These are phyloP conservation scores for Eumerus sabulonum DNA, from an alignment of 2,888 invertebrate species.

Conservation along the genomic window DNA sequence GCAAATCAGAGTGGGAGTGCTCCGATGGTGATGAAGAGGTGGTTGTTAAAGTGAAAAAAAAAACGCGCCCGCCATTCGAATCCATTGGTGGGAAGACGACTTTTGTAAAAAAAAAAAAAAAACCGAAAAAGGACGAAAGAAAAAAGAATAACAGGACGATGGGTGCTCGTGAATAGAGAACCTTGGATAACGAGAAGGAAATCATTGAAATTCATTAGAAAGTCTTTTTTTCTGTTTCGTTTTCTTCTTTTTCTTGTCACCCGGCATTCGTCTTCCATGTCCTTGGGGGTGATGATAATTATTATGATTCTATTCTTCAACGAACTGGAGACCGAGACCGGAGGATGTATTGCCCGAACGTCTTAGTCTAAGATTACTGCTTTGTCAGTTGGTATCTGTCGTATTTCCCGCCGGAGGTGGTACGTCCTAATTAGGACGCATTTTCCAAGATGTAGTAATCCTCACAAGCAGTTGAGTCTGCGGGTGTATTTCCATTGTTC, in stretches of 20 bases:
- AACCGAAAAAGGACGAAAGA: too few relatives aligned
- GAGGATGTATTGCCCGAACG: slow-evolving; percentile 20
- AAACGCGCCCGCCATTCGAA: too few relatives aligned
- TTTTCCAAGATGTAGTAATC: slow-evolving; percentile 44
- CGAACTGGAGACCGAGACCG: too few relatives aligned
- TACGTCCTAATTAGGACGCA: slow-evolving; percentile 59
- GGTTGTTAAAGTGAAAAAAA: too few relatives aligned
- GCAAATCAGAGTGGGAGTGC: slow-evolving; percentile 37
- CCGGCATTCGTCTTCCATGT: slow-evolving; percentile 41
- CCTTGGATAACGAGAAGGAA: slow-evolving; percentile 44
- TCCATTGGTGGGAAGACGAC: too few relatives aligned
- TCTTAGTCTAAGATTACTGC: slow-evolving; percentile 42
- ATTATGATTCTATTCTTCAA: slow-evolving; percentile 53
- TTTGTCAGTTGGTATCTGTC: slow-evolving; percentile 39
- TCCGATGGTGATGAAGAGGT: neutral
- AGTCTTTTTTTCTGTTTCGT: slow-evolving; percentile 3
- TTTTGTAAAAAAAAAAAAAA: too few relatives aligned
- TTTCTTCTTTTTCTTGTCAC: too few relatives aligned
- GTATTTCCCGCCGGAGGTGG: slow-evolving; percentile 53
- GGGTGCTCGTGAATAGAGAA: neutral
- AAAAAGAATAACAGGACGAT: too few relatives aligned
- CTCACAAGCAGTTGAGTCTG: slow-evolving; percentile 36
- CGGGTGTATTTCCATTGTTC: slow-evolving; percentile 11
- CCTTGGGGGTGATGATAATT: slow-evolving; percentile 61
- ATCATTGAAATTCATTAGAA: slow-evolving; percentile 64